Evolutionary conservation across 1,140 invertebrate genomes (phyloP).

Genomic region (Chironomus striatipennis): DNA sequence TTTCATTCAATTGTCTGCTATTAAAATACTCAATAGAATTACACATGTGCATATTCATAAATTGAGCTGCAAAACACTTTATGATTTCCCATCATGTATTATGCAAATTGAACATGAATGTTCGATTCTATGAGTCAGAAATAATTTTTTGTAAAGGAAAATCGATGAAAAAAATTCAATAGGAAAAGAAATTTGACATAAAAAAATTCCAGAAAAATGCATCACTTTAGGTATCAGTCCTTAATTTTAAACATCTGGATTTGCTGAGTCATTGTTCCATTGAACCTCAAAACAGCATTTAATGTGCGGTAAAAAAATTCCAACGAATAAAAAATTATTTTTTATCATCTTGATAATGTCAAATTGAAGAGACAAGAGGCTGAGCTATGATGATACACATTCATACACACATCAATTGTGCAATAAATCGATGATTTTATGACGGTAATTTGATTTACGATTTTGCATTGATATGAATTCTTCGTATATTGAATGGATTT

Average conservation of each 20-base stretch:
- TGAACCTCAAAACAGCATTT: too few relatives aligned
- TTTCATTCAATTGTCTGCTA: neutral
- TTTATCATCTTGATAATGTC: too few relatives aligned
- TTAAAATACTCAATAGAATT: neutral
- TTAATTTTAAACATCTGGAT: neutral
- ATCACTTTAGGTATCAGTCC: neutral
- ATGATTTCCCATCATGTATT: neutral
- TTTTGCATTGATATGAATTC: neutral
- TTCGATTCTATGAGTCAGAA: neutral
- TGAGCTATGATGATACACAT: too few relatives aligned
- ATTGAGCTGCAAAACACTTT: neutral
- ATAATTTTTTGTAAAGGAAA: too few relatives aligned
- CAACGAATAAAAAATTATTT: too few relatives aligned
- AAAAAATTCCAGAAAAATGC: too few relatives aligned
- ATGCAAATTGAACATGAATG: slow-evolving; percentile 2
- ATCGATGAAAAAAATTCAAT: too few relatives aligned
- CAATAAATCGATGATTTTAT: slow-evolving; percentile 14
- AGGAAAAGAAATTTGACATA: too few relatives aligned
- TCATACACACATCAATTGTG: too few relatives aligned
- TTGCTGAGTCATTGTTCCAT: neutral
- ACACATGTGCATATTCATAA: neutral
- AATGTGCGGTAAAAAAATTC: too few relatives aligned
- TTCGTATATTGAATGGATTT: too few relatives aligned
- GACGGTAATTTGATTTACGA: neutral
- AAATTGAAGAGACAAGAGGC: too few relatives aligned